Conservation (phyloP, 2,888 invertebrate genomes). For the Dromius quadrimaculatus region DNA sequence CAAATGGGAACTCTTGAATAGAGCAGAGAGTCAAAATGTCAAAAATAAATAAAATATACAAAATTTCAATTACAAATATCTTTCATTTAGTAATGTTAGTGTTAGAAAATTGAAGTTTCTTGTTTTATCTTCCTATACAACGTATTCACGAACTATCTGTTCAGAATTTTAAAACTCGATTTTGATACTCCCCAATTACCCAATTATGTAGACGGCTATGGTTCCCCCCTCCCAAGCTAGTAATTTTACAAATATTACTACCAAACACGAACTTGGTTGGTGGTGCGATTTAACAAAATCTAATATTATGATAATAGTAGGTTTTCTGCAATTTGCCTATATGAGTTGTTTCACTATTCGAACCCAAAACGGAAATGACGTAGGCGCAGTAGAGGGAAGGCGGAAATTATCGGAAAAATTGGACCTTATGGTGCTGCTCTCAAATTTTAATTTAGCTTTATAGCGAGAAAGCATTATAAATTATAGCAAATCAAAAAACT, state of each 20-base stretch:
- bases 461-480: too few species aligned
- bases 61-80: too few species aligned
- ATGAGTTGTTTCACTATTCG: background rate
- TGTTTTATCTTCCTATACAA: too few species aligned
- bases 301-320: conserved; percentile 43
- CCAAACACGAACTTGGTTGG: conserved; percentile 28
- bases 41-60: too few species aligned
- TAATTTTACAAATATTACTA: conserved; percentile 42
- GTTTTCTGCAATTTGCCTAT: conserved; percentile 21
- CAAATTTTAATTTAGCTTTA: conserved; percentile 22
- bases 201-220: conserved; percentile 18
- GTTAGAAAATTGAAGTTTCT: too few species aligned
- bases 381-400: background rate
- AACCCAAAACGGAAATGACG: background rate
- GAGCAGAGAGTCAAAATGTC: too few species aligned
- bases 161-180: too few species aligned
- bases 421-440: background rate
- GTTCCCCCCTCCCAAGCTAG: background rate
- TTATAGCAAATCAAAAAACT: too few species aligned
- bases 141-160: too few species aligned
- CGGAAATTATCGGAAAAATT: conserved; percentile 33
- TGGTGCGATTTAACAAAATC: conserved; percentile 38
- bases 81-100: too few species aligned
- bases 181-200: conserved; percentile 21
- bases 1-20: too few species aligned